A percentile compares a stretch with the other conserved stretches of the same genome.
Conservation (phyloP, 2,888 invertebrate genomes). For the Platycnemis pennipes region DNA sequence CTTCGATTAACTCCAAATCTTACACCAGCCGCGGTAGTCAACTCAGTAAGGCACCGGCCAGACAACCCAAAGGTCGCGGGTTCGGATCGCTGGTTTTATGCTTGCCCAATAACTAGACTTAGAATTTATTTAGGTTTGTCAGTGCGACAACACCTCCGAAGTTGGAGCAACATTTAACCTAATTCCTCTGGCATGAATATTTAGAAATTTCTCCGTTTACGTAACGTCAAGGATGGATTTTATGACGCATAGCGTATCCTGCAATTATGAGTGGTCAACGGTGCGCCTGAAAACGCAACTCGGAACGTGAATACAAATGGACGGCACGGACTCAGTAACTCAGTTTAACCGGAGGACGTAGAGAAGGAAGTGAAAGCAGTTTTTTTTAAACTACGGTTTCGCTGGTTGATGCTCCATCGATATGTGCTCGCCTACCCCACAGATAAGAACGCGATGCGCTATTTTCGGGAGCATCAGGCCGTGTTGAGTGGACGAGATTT, state of each 20-base stretch:
- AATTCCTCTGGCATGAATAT: too few species aligned
- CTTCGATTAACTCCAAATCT: too few species aligned
- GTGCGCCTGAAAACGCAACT: not conserved
- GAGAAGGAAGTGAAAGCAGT: constrained; percentile 15
- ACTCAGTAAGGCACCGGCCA: too few species aligned
- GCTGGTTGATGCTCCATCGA: not conserved
- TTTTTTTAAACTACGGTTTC: not conserved
- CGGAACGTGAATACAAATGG: not conserved
- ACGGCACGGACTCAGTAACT: not conserved
- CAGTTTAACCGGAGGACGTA: not conserved
- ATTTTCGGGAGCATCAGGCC: not conserved
- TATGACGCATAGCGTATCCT: not conserved
- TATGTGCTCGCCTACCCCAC: not conserved
- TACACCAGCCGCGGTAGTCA: too few species aligned
- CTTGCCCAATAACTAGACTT: too few species aligned
- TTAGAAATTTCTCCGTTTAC: too few species aligned
- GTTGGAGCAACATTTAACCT: too few species aligned
- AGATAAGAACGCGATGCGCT: not conserved
- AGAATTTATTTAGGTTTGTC: too few species aligned
- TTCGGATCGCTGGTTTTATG: too few species aligned
- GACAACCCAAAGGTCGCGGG: too few species aligned
- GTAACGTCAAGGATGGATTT: not conserved
- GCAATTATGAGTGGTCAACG: not conserved
- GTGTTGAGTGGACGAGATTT: not conserved
- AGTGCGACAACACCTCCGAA: too few species aligned